Percentiles rank a stretch among this genome's conserved stretches.
These are phyloP conservation scores for Pocillopora verrucosa DNA, from an alignment of 64 coral and sea anemone species.

Conservation along the genomic window DNA sequence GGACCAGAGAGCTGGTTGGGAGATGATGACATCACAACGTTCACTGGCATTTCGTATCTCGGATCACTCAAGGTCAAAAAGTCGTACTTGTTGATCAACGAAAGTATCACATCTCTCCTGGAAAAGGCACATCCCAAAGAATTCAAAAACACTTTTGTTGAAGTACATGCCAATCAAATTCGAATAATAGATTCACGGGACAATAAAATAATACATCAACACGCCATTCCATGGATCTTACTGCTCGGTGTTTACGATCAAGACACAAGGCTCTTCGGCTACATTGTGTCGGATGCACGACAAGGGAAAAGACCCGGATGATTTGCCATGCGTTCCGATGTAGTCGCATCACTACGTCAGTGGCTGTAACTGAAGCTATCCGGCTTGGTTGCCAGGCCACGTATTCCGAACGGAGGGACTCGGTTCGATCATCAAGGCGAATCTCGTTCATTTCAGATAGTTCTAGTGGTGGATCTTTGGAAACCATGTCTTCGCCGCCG, in stretches of 20 bases:
- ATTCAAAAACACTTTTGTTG: slow-evolving; percentile 66
- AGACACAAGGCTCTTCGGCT: slow-evolving; percentile 86
- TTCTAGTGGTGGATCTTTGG: slow-evolving; percentile 8
- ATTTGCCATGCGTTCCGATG: slow-evolving; percentile 97
- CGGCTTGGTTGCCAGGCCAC: slow-evolving; percentile 83
- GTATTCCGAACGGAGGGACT: slow-evolving; percentile 69
- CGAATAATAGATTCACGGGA: slow-evolving; percentile 47
- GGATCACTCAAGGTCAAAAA: slow-evolving; percentile 84
- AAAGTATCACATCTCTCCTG: slow-evolving; percentile 71
- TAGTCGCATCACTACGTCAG: slow-evolving; percentile 75
- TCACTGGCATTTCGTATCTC: slow-evolving; percentile 67
- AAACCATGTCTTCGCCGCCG: neutral
- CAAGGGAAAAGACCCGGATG: slow-evolving; percentile 89
- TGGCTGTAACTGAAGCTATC: slow-evolving; percentile 74
- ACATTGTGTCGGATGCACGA: slow-evolving; percentile 83
- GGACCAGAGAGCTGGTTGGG: slow-evolving; percentile 64
- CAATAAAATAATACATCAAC: slow-evolving; percentile 41
- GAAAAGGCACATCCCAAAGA: slow-evolving; percentile 77
- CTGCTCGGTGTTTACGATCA: slow-evolving; percentile 86
- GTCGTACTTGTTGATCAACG: slow-evolving; percentile 81
- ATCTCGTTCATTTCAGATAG: slow-evolving; percentile 50
- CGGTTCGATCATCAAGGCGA: slow-evolving; percentile 31
- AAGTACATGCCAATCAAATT: slow-evolving; percentile 65
- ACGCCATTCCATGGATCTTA: slow-evolving; percentile 83
- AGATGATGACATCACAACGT: slow-evolving; percentile 50